phyloP scores from a whole-genome alignment of 2,113 vertebrate genomes.

The Chloropsis hardwickii region DNA sequence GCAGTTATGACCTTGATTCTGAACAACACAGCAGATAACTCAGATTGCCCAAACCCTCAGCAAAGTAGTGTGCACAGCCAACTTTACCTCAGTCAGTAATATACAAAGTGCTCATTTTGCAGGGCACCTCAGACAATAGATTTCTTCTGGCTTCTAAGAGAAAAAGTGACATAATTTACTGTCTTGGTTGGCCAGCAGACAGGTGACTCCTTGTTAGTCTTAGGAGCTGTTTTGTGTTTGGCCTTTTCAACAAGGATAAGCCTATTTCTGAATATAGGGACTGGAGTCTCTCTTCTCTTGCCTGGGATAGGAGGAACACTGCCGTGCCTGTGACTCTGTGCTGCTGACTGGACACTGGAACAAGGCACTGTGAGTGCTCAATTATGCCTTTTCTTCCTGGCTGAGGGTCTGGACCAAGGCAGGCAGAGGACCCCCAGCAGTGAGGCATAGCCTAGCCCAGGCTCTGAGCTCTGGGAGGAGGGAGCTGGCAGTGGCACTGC shows the following conservation, averaged over 20 bases:
- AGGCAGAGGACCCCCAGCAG: background rate
- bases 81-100: background rate
- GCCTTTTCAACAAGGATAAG: background rate
- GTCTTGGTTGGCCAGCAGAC: background rate
- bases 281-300: background rate
- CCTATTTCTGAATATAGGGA: background rate
- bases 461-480: background rate
- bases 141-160: background rate
- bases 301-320: background rate
- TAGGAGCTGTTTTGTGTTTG: background rate
- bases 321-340: background rate
- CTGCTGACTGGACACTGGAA: rapidly evolving
- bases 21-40: background rate
- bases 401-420: background rate
- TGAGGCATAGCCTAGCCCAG: rapidly evolving
- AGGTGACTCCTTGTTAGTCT: background rate
- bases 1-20: background rate
- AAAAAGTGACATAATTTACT: background rate
- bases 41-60: background rate
- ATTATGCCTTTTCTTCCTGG: background rate
- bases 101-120: background rate
- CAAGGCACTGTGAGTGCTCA: background rate
- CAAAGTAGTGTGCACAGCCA: background rate
- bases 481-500: background rate
- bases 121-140: background rate